Conservation (phyloP, 2,888 invertebrate species). For the Aporophyla lueneburgensis region DNA sequence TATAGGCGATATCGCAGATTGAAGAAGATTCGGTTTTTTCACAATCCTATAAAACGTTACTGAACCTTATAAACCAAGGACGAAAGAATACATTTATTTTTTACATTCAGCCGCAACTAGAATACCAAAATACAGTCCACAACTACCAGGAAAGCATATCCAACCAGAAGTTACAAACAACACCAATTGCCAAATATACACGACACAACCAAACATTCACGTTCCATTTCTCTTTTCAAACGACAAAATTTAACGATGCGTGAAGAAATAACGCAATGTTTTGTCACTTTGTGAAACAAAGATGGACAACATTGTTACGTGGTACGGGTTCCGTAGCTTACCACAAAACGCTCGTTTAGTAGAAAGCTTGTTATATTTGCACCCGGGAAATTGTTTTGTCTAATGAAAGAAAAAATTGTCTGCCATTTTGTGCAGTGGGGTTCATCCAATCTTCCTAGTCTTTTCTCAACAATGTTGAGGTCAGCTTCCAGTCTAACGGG, state of each 20-base stretch:
- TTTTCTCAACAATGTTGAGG: no score
- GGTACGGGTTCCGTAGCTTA: conserved; percentile 51
- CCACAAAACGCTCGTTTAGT: conserved; percentile 65
- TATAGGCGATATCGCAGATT: no score
- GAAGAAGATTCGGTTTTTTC: neutral
- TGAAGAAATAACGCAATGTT: conserved; percentile 23
- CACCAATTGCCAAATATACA: neutral
- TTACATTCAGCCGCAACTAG: neutral
- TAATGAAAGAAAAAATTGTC: conserved; percentile 44
- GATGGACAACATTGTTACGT: conserved; percentile 1
- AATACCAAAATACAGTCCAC: conserved; percentile 31
- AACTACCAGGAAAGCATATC: conserved; percentile 36
- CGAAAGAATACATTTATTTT: neutral
- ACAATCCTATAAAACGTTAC: neutral
- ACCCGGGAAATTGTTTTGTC: conserved; percentile 37
- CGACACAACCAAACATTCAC: neutral
- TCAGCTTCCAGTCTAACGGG: no score
- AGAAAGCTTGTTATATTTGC: conserved; percentile 67
- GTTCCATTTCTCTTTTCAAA: conserved; percentile 38
- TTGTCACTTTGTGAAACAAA: conserved; percentile 11
- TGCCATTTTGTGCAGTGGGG: conserved; percentile 26
- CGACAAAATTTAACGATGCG: neutral
- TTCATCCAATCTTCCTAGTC: no score
- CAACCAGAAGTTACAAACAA: conserved; percentile 1
- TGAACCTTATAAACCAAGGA: no score